Evolutionary conservation across 2,888 invertebrate species (phyloP), one percentile per base, ranked within the genome.

Genomic region (Pegoplata infirma): DNA sequence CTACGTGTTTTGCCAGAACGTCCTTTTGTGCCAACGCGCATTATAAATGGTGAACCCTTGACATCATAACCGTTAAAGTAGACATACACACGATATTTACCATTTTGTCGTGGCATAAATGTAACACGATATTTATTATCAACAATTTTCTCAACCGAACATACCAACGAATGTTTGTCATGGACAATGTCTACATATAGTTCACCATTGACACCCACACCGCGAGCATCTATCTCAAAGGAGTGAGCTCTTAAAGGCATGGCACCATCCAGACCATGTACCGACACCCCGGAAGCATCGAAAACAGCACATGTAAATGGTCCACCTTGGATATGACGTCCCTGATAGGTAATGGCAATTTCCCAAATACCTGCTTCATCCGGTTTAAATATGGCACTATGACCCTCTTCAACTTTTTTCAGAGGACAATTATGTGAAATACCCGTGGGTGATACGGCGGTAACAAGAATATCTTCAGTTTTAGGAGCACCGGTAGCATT

Each of bases 361-460:
- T 96, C 94, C 98, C 98, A 99, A 85, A 97, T 96, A 72, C 98
- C 99, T 44, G 97, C 95, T 91, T 99, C 98, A 84, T 97, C 96
- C 0, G 99, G 99, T 87, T 98, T 97, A 90, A 99, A 99, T 84
- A 97, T 98, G 82, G 98, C 98, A 82, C 96, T 96, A 87, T 97
- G 98, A 66, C 96, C 96, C 69, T 96, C 97, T 53, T 95, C 94
- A n/a, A 94, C 93, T 80, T 95, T 94, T 49, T 94, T 94, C n/a
- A 96, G 94, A 0, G 96, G 96, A 87, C 96, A 95, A 77, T 93
- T 92, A 69, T 96, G 92, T 0, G 94, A 93, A 53, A 95, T 92
- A 12, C 97, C 97, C 59, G 95, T 94, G 0, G 98, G 98, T 19
- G 98, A 95, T 84, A 95, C 94, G 0, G 98, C 98, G 58, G 97